Conservation (phyloP, 2,113 vertebrate genomes). For the Centropus bengalensis region DNA sequence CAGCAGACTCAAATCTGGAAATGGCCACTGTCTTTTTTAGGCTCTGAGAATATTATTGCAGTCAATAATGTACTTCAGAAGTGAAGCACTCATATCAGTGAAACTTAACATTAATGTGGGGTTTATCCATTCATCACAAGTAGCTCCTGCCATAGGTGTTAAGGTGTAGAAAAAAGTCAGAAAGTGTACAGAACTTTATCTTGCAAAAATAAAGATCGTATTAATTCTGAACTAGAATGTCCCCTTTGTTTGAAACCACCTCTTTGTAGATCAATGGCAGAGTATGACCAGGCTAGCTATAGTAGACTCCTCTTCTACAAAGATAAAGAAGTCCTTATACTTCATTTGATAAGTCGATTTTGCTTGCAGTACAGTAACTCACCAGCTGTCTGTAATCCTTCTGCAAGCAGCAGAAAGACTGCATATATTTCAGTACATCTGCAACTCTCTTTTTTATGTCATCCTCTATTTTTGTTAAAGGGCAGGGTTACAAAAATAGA, state of each 20-base stretch:
- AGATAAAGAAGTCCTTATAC: background rate
- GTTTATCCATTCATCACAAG: background rate
- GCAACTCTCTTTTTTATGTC: conserved; percentile 22
- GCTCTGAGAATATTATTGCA: background rate
- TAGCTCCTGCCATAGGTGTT: background rate
- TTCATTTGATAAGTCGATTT: background rate
- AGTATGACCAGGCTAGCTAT: background rate
- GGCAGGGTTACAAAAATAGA: conserved; percentile 46
- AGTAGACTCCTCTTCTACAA: background rate
- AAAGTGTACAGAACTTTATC: background rate
- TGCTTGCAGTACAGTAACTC: background rate
- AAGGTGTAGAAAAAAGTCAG: background rate
- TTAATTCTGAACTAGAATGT: background rate
- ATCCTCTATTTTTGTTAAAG: conserved; percentile 54
- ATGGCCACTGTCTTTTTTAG: background rate
- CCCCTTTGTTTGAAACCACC: background rate
- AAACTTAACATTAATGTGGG: background rate
- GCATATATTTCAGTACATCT: conserved; percentile 29
- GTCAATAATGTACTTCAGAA: background rate
- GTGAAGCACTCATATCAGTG: background rate
- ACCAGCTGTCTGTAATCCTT: conserved; percentile 15
- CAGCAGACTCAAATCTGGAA: background rate
- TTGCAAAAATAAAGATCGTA: background rate
- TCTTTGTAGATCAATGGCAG: background rate
- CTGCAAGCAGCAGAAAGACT: background rate